These are phyloP conservation scores for Smittia sp. DNA, from an alignment of 2,888 invertebrate species.

Conservation along the genomic window DNA sequence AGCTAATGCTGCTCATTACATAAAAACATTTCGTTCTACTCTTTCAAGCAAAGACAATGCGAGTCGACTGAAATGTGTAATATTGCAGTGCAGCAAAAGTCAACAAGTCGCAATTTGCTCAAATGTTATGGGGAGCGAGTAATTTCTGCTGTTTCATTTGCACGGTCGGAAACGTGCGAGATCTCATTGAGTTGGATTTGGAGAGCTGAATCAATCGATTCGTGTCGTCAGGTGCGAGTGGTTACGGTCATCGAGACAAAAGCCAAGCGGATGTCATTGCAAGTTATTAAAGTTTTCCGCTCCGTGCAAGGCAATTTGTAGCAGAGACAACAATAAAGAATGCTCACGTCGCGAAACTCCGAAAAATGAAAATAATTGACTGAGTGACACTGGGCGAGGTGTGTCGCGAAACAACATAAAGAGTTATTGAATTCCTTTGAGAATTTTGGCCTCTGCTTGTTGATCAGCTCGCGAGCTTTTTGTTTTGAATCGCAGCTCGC, in stretches of 20 bases:
- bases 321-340: too few relatives aligned
- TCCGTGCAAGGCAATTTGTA: too few relatives aligned
- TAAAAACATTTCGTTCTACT: constrained; percentile 29
- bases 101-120: constrained; percentile 21
- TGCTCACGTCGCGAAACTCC: too few relatives aligned
- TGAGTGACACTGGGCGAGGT: too few relatives aligned
- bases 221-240: not conserved
- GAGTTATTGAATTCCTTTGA: not conserved
- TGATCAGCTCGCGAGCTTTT: not conserved
- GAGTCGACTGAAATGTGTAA: constrained; percentile 9
- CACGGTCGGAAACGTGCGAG: not conserved
- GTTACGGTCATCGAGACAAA: not conserved
- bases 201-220: not conserved
- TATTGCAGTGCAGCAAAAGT: not conserved
- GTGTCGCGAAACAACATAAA: not conserved
- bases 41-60: constrained; percentile 31
- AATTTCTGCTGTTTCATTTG: not conserved
- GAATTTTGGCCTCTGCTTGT: not conserved
- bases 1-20: not conserved
- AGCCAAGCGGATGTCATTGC: not conserved
- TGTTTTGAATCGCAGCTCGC: not conserved
- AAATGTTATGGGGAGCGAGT: not conserved
- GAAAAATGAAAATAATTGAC: too few relatives aligned
- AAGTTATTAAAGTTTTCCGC: not conserved
- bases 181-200: not conserved